Evolutionary conservation across 2,797 vertebrate species (phyloP).

Genomic region (Sebastes steindachneri): DNA sequence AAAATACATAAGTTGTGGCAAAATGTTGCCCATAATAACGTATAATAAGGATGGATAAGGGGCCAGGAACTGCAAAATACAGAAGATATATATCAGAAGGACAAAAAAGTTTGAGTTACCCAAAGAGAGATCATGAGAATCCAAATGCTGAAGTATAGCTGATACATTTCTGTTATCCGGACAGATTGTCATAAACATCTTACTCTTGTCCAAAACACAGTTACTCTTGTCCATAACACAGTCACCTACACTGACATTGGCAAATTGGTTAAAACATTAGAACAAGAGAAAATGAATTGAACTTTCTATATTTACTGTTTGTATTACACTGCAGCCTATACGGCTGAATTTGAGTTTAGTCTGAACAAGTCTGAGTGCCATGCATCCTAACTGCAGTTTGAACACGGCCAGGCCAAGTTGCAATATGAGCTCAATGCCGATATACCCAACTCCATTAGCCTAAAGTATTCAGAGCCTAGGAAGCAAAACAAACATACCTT

Average conservation of each 20-base stretch:
- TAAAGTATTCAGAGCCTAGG: background rate
- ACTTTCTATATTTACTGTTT: background rate
- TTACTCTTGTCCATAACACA: background rate
- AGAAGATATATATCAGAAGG: background rate
- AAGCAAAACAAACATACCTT: background rate
- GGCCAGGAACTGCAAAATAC: background rate
- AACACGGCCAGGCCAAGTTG: background rate
- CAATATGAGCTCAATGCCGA: background rate
- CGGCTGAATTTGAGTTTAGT: background rate
- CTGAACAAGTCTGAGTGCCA: background rate
- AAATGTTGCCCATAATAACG: background rate
- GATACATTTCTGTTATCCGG: background rate
- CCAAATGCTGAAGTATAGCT: background rate
- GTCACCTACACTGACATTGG: background rate
- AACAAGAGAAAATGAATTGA: background rate
- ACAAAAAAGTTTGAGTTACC: background rate
- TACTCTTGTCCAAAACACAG: too few species aligned
- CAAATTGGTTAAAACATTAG: background rate
- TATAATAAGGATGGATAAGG: background rate
- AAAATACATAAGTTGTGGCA: background rate
- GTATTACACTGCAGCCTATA: background rate
- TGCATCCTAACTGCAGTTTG: background rate
- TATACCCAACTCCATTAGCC: background rate
- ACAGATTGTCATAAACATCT: background rate
- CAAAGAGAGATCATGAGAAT: background rate